These are phyloP conservation scores for Pluvianellus socialis DNA, from an alignment of 2,113 vertebrate species.

Conservation along the genomic window DNA sequence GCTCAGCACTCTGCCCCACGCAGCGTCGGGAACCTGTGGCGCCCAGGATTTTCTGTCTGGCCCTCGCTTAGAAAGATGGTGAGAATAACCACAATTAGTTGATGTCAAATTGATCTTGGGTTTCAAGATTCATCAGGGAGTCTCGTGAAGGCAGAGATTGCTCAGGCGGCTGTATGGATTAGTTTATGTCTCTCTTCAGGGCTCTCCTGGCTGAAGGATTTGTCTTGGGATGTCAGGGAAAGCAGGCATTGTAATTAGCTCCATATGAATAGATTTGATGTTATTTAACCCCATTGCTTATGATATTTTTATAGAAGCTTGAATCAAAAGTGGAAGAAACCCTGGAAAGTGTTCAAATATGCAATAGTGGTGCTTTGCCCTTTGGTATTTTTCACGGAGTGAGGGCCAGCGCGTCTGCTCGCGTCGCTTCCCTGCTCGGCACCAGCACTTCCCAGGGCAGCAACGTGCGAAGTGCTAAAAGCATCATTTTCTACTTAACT, in stretches of 20 bases:
- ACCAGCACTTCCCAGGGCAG: not conserved
- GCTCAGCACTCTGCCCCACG: not conserved
- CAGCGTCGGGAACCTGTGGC: accelerated
- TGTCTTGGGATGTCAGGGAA: slow-evolving; percentile 15
- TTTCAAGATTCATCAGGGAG: slow-evolving; percentile 42
- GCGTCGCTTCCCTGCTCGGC: no score
- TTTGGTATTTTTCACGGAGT: not conserved
- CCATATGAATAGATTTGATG: not conserved
- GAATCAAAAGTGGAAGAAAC: not conserved
- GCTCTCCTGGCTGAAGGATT: slow-evolving; percentile 15
- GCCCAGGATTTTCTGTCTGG: not conserved
- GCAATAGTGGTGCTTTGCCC: not conserved
- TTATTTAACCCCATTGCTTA: not conserved
- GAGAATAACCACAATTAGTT: slow-evolving; percentile 62
- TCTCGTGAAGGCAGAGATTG: slow-evolving; percentile 25
- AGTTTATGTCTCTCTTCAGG: not conserved
- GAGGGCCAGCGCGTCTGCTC: accelerated
- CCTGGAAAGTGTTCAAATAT: not conserved
- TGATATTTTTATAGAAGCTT: not conserved
- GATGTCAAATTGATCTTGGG: slow-evolving; percentile 46
- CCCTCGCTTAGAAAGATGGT: not conserved
- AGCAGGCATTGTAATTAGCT: slow-evolving; percentile 9
- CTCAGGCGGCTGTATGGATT: slow-evolving; percentile 15
- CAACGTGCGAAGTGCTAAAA: not conserved
- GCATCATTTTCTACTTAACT: not conserved